Base-by-base conservation (phyloP, 2,888 invertebrate species). In the Drosophila nr. perissopoda region DNA sequence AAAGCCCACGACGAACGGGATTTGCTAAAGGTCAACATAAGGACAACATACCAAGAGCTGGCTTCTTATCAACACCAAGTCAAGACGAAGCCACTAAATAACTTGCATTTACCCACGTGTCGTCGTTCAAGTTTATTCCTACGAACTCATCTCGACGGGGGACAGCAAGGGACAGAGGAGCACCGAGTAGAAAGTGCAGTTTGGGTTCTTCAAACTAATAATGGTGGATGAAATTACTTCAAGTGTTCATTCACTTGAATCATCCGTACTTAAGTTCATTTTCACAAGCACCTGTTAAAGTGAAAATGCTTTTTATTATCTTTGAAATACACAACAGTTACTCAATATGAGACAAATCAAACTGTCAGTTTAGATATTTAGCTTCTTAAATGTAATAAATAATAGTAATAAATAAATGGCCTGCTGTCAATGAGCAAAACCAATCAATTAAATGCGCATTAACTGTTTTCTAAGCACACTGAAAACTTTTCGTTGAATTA, bases 11-110 rank as follows among this genome's bases (percentile, higher is more conserved):
- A 69, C 29, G 34, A 29, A n/a, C 38, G n/a, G 21, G 25, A 31
- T 36, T 73, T 63, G 84, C 67, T 89, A 91, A 90, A 90, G 90
- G 90, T 90, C 90, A 90, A 86, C 87, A 91, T 91, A 90, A 91
- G 90, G 89, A 87, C 84, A 81, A 70, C 25, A 45, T 72, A 58
- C 78, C 56, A 61, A n/a, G 51, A 61, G 62, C 59, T 72, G 51
- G 75, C 83, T 80, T 87, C 76, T 83, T 85, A 87, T 78, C 82
- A 57, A 61, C 82, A 60, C 34, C 42, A 52, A 64, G 61, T 56
- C 61, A 68, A 36, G 48, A 62, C 31, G 38, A n/a, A 38, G 49
- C 31, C 58, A 57, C 36, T 53, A 63, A 66, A 61, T 51, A 66
- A 54, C 60, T 57, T 89, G 83, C 84, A 83, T 76, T 81, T 65